These are phyloP conservation scores for Philereme vetulata DNA, from an alignment of 2,888 invertebrate genomes.

Conservation along the genomic window DNA sequence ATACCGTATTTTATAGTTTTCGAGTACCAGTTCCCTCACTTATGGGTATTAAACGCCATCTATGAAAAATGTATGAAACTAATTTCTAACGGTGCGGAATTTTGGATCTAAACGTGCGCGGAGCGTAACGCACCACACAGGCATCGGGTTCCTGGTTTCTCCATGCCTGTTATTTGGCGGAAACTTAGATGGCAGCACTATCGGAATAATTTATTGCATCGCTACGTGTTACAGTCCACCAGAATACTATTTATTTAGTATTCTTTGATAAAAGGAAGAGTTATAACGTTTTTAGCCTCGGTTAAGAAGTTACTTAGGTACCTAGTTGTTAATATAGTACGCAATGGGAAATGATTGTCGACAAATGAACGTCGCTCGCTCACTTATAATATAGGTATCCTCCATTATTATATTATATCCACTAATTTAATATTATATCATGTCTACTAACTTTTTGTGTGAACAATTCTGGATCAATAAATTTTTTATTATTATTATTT, in stretches of 20 bases:
- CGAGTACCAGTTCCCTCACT: too few relatives aligned
- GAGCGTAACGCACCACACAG: not conserved
- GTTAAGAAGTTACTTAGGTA: not conserved
- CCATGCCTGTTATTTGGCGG: not conserved
- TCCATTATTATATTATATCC: too few relatives aligned
- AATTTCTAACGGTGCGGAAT: not conserved
- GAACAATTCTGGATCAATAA: too few relatives aligned
- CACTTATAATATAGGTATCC: too few relatives aligned
- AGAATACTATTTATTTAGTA: too few relatives aligned
- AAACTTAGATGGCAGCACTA: conserved; percentile 11
- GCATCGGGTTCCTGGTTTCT: not conserved
- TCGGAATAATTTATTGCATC: conserved; percentile 7
- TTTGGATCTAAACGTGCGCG: not conserved
- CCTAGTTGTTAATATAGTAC: not conserved
- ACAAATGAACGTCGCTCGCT: not conserved
- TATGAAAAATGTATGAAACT: not conserved
- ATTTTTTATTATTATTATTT: too few relatives aligned
- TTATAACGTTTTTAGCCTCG: too few relatives aligned
- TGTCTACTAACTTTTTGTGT: too few relatives aligned
- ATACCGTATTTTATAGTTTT: too few relatives aligned
- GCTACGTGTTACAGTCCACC: not conserved
- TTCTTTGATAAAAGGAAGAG: too few relatives aligned
- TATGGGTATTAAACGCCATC: not conserved
- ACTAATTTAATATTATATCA: too few relatives aligned
- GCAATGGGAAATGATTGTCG: not conserved